Evolutionary conservation across 2,113 vertebrate species (phyloP).

Genomic region (Callospermophilus lateralis): DNA sequence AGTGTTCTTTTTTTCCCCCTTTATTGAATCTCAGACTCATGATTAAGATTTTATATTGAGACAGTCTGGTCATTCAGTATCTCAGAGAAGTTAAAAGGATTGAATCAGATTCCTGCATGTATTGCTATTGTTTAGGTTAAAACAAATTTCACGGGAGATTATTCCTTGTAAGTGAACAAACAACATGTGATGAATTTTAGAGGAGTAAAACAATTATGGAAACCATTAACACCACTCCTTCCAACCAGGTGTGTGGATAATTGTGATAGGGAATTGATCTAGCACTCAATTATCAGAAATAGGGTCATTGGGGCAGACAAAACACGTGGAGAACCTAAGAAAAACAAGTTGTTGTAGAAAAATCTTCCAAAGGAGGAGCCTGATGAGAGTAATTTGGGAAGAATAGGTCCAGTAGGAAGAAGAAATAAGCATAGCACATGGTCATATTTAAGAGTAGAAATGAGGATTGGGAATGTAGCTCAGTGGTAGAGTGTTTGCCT

Average conservation of each 20-base stretch:
- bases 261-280: not conserved
- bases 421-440: not conserved
- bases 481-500: not conserved
- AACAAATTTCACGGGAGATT: not conserved
- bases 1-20: not conserved
- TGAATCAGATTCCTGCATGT: not conserved
- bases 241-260: not conserved
- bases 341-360: not conserved
- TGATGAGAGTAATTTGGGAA: not conserved
- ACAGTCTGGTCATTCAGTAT: not conserved
- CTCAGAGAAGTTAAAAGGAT: not conserved
- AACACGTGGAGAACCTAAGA: not conserved
- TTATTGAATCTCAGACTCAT: not conserved
- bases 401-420: not conserved
- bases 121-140: not conserved
- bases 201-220: not conserved
- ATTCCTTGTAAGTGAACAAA: conserved; percentile 3
- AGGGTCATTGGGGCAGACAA: not conserved
- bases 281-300: not conserved
- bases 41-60: not conserved
- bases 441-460: not conserved
- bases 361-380: not conserved
- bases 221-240: not conserved
- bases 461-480: not conserved
- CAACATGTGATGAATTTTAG: not conserved